Conservation (phyloP, 2,888 invertebrate species). For the Thelaira solivaga region DNA sequence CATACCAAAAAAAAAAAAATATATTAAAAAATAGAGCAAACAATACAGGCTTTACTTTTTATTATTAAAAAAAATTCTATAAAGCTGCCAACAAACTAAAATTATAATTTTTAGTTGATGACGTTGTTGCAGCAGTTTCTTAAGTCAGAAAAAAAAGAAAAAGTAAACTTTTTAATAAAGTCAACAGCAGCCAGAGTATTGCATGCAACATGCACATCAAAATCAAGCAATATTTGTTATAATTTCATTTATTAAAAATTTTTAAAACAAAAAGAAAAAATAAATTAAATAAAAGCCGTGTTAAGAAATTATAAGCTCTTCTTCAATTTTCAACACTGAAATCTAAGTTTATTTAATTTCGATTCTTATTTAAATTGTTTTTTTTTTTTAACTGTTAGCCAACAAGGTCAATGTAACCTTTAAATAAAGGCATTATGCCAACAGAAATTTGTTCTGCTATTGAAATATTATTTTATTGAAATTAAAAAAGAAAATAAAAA, state of each 20-base stretch:
- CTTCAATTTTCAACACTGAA: slow-evolving; percentile 35
- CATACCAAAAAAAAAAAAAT: too few relatives aligned
- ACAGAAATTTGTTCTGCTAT: slow-evolving; percentile 2
- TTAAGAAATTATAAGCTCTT: not conserved
- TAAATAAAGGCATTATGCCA: slow-evolving; percentile 39
- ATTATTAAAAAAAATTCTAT: too few relatives aligned
- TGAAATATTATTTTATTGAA: slow-evolving; percentile 3
- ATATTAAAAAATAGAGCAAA: too few relatives aligned
- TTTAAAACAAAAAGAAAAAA: not conserved
- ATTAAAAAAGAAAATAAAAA: slow-evolving; percentile 5
- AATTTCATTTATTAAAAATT: too few relatives aligned
- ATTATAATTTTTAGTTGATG: too few relatives aligned
- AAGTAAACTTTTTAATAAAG: slow-evolving; percentile 54
- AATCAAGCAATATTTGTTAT: too few relatives aligned
- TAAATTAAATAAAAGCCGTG: not conserved
- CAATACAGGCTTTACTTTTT: too few relatives aligned
- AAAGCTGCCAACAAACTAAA: too few relatives aligned
- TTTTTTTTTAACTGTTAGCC: not conserved
- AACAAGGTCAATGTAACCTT: slow-evolving; percentile 38
- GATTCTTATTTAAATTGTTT: too few relatives aligned
- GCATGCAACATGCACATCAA: slow-evolving; percentile 73
- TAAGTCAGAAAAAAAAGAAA: too few relatives aligned
- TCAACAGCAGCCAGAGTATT: slow-evolving; percentile 60
- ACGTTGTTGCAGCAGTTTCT: too few relatives aligned
- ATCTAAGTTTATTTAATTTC: slow-evolving; percentile 24